phyloP scores from a whole-genome alignment of 2,888 invertebrate species.

The Tachystola acroxantha region DNA sequence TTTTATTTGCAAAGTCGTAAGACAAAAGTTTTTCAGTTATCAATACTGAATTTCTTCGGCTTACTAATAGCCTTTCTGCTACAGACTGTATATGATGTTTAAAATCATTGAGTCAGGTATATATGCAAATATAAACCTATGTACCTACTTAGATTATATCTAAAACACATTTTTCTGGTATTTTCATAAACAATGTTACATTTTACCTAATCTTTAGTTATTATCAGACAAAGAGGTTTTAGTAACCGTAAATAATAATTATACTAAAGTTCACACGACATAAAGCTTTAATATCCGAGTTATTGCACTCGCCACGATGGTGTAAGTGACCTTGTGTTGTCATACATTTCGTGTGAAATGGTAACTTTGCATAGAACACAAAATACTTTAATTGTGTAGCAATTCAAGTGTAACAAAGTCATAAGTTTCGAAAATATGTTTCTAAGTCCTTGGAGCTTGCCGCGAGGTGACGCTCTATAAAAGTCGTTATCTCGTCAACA shows the following conservation, averaged over 20 bases:
- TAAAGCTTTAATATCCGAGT: conserved; percentile 14
- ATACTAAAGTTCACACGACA: conserved; percentile 4
- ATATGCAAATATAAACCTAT: too few relatives aligned
- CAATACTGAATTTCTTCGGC: too few relatives aligned
- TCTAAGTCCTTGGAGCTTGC: too few relatives aligned
- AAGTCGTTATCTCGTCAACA: too few relatives aligned
- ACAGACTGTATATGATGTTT: too few relatives aligned
- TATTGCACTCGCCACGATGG: conserved; percentile 13
- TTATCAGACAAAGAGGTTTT: background rate
- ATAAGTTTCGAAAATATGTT: background rate
- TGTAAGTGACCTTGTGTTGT: conserved; percentile 15
- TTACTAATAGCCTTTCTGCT: too few relatives aligned
- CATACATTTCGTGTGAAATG: conserved; percentile 20
- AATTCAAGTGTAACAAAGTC: conserved; percentile 3
- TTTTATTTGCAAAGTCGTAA: too few relatives aligned
- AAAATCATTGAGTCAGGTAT: too few relatives aligned
- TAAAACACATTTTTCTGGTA: background rate
- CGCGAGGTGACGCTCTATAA: too few relatives aligned
- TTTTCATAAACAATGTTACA: background rate
- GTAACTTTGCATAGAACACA: conserved; percentile 5
- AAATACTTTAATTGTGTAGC: conserved; percentile 1
- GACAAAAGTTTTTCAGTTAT: too few relatives aligned
- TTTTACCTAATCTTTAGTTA: background rate
- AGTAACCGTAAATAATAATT: background rate
- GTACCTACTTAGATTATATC: background rate